These are phyloP conservation scores for Podarcis muralis DNA, from an alignment of 2,113 vertebrate species.

Conservation along the genomic window DNA sequence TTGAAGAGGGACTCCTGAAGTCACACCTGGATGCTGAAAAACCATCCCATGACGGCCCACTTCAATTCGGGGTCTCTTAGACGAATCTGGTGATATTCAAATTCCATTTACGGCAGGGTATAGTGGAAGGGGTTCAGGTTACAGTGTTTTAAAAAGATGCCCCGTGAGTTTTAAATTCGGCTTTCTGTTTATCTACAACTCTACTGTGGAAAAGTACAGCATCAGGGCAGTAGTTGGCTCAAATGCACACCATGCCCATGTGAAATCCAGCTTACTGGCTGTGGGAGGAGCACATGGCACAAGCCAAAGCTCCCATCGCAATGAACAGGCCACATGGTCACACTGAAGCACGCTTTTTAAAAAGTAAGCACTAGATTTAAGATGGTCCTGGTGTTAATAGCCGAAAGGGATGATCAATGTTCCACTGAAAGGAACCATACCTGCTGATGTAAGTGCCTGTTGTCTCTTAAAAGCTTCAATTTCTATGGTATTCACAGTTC, in stretches of 20 bases:
- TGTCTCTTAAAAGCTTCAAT: conserved; percentile 95
- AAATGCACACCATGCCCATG: conserved; percentile 48
- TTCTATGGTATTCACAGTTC: conserved; percentile 83
- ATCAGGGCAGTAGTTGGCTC: conserved; percentile 51
- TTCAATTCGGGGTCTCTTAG: conserved; percentile 99
- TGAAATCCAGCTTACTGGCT: conserved; percentile 46
- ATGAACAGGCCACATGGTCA: conserved; percentile 11
- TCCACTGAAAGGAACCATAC: conserved; percentile 69
- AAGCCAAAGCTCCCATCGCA: conserved; percentile 23
- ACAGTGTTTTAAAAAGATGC: conserved; percentile 52
- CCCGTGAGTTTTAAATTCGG: conserved; percentile 60
- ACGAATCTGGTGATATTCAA: conserved; percentile 93
- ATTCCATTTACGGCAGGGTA: conserved; percentile 76
- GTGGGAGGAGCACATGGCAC: conserved; percentile 23
- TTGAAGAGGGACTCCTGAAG: conserved; percentile 96
- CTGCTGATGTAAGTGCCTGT: conserved; percentile 89
- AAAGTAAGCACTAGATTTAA: conserved; percentile 1
- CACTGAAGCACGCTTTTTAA: conserved; percentile 49
- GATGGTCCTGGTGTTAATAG: conserved; percentile 25
- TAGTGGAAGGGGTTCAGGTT: conserved; percentile 67
- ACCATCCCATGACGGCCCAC: conserved; percentile 98
- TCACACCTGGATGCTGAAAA: conserved; percentile 98
- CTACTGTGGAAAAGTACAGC: conserved; percentile 56
- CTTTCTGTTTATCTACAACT: conserved; percentile 59
- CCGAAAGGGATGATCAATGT: neutral